A percentile compares a stretch with the other conserved stretches of the same genome.
These are phyloP conservation scores for Smittia aterrima DNA, from an alignment of 2,888 invertebrate genomes.

Conservation along the genomic window DNA sequence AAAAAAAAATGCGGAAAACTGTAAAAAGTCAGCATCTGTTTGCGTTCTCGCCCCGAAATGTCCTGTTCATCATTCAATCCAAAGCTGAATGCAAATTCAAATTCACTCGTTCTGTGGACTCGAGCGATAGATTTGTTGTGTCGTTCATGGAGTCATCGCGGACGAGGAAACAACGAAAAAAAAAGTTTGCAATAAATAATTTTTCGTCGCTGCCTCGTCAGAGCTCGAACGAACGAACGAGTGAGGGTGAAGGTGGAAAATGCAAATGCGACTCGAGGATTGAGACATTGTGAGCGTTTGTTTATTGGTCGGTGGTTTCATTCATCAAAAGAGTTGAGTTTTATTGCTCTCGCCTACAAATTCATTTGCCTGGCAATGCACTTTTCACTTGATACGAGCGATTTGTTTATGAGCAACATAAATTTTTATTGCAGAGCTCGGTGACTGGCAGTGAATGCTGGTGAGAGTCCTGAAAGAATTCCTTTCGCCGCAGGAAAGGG, in stretches of 20 bases:
- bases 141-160: background rate
- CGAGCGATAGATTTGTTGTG: constrained; percentile 32
- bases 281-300: constrained; percentile 34
- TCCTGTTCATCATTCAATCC: constrained; percentile 33
- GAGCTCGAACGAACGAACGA: background rate
- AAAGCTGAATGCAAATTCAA: background rate
- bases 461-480: background rate
- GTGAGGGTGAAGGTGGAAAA: constrained; percentile 17
- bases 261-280: constrained; percentile 10
- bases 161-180: background rate
- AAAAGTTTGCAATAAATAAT: constrained; percentile 35
- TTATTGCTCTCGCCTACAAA: too few species aligned
- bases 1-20: constrained; percentile 17
- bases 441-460: background rate
- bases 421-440: constrained; percentile 21
- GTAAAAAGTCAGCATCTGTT: constrained; percentile 7
- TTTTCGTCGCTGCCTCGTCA: constrained; percentile 11
- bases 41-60: background rate
- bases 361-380: background rate
- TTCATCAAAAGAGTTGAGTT: constrained; percentile 26
- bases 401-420: constrained; percentile 29
- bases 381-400: background rate
- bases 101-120: constrained; percentile 10
- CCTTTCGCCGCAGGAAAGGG: background rate
- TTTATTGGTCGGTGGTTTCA: constrained; percentile 31